These are phyloP conservation scores for Astropecten irregularis DNA, from an alignment of 53 echinoderm and acorn worm genomes.

Conservation along the genomic window DNA sequence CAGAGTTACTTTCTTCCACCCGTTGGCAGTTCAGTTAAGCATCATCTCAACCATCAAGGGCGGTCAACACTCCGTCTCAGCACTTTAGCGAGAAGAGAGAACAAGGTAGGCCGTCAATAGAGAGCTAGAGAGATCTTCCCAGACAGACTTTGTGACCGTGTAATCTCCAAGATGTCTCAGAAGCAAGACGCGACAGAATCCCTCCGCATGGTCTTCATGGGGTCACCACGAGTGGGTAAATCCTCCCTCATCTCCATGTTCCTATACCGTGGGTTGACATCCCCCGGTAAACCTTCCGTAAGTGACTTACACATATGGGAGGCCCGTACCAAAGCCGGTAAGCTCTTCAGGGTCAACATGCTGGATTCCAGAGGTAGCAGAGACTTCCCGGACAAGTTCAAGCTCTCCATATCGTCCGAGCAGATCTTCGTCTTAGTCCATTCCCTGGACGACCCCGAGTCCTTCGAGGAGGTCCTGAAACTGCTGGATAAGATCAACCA, in stretches of 20 bases:
- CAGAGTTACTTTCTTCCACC: too few relatives aligned
- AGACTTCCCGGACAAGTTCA: slow-evolving; percentile 59
- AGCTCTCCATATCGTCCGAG: slow-evolving; percentile 42
- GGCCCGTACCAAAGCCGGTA: neutral
- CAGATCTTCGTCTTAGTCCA: slow-evolving; percentile 59
- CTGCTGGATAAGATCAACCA: slow-evolving; percentile 33
- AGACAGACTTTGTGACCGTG: too few relatives aligned
- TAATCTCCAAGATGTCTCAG: too few relatives aligned
- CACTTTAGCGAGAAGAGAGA: too few relatives aligned
- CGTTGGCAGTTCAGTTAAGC: too few relatives aligned
- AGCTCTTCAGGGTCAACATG: slow-evolving; percentile 47
- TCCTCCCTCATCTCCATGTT: slow-evolving; percentile 64
- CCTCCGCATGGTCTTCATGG: slow-evolving; percentile 72
- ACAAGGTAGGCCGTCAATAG: too few relatives aligned
- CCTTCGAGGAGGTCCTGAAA: slow-evolving; percentile 43
- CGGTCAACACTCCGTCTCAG: too few relatives aligned
- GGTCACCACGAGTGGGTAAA: slow-evolving; percentile 66
- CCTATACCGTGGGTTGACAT: neutral
- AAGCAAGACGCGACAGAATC: too few relatives aligned
- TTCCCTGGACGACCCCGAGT: slow-evolving; percentile 48
- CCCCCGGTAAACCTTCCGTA: slow-evolving; percentile 36
- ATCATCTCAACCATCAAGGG: too few relatives aligned
- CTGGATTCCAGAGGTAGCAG: slow-evolving; percentile 70
- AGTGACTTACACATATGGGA: slow-evolving; percentile 53
- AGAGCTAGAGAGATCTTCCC: too few relatives aligned